Base-by-base conservation (phyloP, 2,797 vertebrate species). In the Pseudochirops cupreus region DNA sequence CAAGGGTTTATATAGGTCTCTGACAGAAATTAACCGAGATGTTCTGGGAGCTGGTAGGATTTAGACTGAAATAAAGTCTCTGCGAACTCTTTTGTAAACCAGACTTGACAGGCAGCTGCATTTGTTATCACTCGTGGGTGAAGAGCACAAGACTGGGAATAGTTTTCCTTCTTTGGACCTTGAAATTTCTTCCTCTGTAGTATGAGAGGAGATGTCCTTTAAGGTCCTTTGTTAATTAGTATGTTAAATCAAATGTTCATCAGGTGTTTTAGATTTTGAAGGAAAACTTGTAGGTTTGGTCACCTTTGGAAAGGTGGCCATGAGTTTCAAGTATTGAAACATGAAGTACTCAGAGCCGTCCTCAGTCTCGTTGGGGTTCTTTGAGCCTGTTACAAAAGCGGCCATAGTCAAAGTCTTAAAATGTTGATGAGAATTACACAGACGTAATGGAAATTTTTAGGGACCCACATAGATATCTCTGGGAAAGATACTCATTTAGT, bases 1-100 rank as follows among this genome's bases (percentile, higher is more conserved):
- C 57, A 92, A 53, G 1, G 90, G 4, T 93, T 97, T 93, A 26
- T 3, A 28, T 6, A 90, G 21, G 3, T 6, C 91, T 97, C 96
- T 50, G 74, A 87, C 39, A 39, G 50, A 87, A 87, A 87, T 87
- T 87, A 87, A 87, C 39, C 26, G 74, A 50, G 74, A 46, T 87
- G 39, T 26, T 87, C 74, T 87, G 74, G 39, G 74, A 87, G 39
- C 39, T 87, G 74, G 10, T 46, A 26, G 74, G 74, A 87, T 87
- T 87, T 87, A 87, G 39, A 50, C 46, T 46, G 74, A 50, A 39
- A 87, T 24, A 46, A 82, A 46, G 9, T 87, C 74, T 26, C 33
- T 74, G 21, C 26, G 39, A 87, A 87, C 39, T 87, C 74, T 87
- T 74, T 39, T 26, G 74, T 87, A 87, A 50, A 87, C 21, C 24